These are phyloP conservation scores for Heliconius cydno DNA, from an alignment of 2,888 invertebrate genomes.

Conservation along the genomic window DNA sequence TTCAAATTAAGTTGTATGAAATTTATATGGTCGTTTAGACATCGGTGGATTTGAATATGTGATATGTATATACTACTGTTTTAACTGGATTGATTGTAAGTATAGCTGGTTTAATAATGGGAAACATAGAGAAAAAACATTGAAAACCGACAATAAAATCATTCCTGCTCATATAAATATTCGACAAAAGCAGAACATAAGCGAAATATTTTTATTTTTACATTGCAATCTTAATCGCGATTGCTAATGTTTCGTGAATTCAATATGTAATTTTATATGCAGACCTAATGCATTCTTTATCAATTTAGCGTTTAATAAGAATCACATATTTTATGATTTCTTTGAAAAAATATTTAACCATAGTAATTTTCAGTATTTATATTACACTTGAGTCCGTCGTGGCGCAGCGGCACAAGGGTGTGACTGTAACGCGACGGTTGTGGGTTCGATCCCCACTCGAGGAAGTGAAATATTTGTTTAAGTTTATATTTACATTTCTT, in stretches of 20 bases:
- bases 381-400: background rate
- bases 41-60: background rate
- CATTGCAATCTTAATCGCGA: background rate
- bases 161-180: background rate
- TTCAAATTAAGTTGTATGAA: constrained; percentile 32
- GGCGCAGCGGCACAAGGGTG: no score
- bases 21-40: background rate
- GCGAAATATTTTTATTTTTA: background rate
- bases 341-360: background rate
- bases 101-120: background rate
- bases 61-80: background rate
- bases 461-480: no score
- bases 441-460: no score
- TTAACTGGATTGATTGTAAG: background rate
- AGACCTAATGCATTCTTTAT: background rate
- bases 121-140: background rate
- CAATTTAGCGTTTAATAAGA: background rate
- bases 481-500: no score
- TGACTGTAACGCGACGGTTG: no score
- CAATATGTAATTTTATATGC: background rate
- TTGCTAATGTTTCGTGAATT: background rate
- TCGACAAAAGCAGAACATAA: background rate
- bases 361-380: background rate
- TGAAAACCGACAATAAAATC: background rate
- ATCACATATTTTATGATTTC: background rate